These are phyloP conservation scores for Myoxocephalus aenaeus DNA, from an alignment of 2,797 vertebrate genomes.

Conservation along the genomic window DNA sequence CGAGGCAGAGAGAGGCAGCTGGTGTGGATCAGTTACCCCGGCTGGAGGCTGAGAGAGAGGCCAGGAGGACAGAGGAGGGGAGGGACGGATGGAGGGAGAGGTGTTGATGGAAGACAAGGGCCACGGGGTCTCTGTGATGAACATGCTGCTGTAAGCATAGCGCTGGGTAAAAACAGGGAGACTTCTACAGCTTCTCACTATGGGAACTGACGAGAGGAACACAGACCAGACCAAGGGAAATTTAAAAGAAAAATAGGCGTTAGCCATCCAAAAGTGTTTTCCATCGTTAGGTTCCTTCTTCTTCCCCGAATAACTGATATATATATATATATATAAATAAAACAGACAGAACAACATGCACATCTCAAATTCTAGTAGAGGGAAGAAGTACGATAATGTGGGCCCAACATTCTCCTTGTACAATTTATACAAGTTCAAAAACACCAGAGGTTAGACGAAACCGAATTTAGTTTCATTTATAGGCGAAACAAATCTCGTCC, in stretches of 20 bases:
- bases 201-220: slow-evolving; percentile 17
- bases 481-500: slow-evolving; percentile 53
- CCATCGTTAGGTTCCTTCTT: not conserved
- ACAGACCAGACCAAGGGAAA: slow-evolving; percentile 4
- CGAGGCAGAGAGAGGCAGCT: slow-evolving; percentile 56
- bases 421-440: slow-evolving; percentile 22
- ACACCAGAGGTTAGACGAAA: slow-evolving; percentile 41
- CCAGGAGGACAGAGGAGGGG: slow-evolving; percentile 19
- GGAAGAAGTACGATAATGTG: not conserved
- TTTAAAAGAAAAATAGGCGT: not conserved
- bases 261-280: not conserved
- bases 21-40: slow-evolving; percentile 62
- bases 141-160: slow-evolving; percentile 37
- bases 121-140: slow-evolving; percentile 43
- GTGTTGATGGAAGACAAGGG: slow-evolving; percentile 45
- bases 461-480: slow-evolving; percentile 38
- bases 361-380: slow-evolving; percentile 34
- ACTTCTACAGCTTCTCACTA: slow-evolving; percentile 21
- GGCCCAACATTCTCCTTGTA: not conserved
- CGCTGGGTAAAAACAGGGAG: slow-evolving; percentile 23
- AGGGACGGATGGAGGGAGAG: slow-evolving; percentile 13
- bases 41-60: slow-evolving; percentile 45
- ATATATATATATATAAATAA: not conserved
- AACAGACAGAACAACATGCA: slow-evolving; percentile 1
- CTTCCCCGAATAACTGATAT: not conserved